phyloP scores from a whole-genome alignment of 2,797 vertebrate genomes.

The Sebastes alutus region DNA sequence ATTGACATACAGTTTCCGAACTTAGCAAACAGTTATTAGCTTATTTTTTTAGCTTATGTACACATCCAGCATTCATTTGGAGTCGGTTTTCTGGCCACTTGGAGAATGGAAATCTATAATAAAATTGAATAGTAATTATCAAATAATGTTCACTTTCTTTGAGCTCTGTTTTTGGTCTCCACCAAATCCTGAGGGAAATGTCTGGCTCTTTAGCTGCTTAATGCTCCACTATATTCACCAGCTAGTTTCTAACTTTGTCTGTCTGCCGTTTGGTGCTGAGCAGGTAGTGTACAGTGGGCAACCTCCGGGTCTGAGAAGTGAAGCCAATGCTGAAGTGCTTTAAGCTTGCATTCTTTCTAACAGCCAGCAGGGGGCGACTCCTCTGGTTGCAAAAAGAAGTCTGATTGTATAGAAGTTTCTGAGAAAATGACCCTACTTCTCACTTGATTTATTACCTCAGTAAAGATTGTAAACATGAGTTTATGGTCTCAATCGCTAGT shows the following conservation, averaged over 20 bases:
- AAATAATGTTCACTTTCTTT: not conserved
- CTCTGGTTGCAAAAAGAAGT: no score
- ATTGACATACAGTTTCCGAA: not conserved
- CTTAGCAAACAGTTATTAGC: not conserved
- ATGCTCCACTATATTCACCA: not conserved
- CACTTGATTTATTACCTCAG: no score
- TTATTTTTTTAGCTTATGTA: not conserved
- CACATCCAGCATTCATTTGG: not conserved
- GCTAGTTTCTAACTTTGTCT: no score
- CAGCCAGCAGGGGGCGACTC: no score
- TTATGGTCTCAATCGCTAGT: no score
- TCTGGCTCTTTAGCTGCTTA: not conserved
- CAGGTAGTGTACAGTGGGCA: no score
- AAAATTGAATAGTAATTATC: not conserved
- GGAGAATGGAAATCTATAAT: not conserved
- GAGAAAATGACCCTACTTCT: no score
- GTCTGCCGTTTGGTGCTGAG: no score
- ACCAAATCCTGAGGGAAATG: not conserved
- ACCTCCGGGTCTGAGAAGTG: fast-evolving
- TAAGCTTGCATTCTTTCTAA: no score
- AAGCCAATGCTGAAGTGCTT: no score
- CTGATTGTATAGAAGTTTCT: no score
- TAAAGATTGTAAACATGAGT: no score
- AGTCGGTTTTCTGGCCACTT: not conserved
- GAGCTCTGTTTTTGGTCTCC: not conserved